These are phyloP conservation scores for Mythimna lalbum DNA, from an alignment of 2,888 invertebrate species.

Conservation along the genomic window DNA sequence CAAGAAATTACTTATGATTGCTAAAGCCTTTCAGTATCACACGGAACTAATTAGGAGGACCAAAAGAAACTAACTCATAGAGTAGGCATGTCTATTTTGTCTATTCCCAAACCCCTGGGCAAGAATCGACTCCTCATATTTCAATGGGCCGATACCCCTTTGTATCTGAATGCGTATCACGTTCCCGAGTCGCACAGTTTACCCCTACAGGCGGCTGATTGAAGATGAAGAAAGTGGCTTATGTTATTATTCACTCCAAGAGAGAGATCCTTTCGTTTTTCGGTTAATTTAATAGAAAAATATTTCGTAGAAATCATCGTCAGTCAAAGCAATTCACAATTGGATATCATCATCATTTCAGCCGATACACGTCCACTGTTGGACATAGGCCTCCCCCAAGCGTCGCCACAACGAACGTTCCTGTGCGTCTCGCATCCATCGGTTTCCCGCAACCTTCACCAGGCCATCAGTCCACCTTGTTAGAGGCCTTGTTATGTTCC, in stretches of 20 bases:
- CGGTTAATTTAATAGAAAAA: slow-evolving; percentile 51
- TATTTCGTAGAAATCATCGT: not conserved
- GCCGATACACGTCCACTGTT: no score
- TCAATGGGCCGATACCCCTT: slow-evolving; percentile 55
- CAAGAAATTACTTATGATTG: not conserved
- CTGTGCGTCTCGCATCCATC: no score
- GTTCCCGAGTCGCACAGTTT: slow-evolving; percentile 69
- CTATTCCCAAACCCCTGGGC: slow-evolving; percentile 13
- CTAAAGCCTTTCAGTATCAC: not conserved
- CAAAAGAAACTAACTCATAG: not conserved
- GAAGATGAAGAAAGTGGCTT: slow-evolving; percentile 69
- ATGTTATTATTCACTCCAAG: slow-evolving; percentile 54
- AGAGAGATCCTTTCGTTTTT: slow-evolving; percentile 46
- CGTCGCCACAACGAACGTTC: no score
- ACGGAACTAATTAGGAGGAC: not conserved
- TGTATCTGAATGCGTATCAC: slow-evolving; percentile 71
- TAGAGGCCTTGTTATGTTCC: no score
- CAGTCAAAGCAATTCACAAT: not conserved
- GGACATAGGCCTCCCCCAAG: no score
- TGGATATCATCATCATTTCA: no score
- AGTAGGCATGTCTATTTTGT: slow-evolving; percentile 24
- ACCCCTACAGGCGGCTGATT: slow-evolving; percentile 71
- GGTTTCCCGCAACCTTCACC: no score
- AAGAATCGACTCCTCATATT: slow-evolving; percentile 57
- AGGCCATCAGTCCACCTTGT: no score